These are phyloP conservation scores for Heliconius ethilla DNA, from an alignment of 2,888 invertebrate genomes.

Conservation along the genomic window DNA sequence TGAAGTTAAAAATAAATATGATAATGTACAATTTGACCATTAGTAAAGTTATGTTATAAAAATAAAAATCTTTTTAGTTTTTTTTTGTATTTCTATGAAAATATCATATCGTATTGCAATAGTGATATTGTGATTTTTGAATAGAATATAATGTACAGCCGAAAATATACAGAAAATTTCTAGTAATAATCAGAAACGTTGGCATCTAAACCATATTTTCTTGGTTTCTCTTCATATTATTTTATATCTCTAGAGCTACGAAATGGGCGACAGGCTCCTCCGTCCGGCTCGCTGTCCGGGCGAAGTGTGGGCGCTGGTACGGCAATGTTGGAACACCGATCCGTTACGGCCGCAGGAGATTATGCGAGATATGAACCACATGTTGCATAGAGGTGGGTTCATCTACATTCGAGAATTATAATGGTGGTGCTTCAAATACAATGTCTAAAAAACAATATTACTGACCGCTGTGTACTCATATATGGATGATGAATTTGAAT, in stretches of 20 bases:
- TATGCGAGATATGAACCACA: conserved; percentile 91
- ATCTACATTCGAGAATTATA: not conserved
- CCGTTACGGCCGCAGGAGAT: conserved; percentile 91
- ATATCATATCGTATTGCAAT: too few relatives aligned
- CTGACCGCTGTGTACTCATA: not conserved
- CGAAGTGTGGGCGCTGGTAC: conserved; percentile 89
- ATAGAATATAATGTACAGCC: too few relatives aligned
- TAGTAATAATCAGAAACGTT: too few relatives aligned
- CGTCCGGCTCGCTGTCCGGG: conserved; percentile 86
- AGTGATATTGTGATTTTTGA: too few relatives aligned
- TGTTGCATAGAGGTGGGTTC: conserved; percentile 85
- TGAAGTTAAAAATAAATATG: not conserved
- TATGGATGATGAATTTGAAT: not conserved
- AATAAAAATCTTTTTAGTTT: too few relatives aligned
- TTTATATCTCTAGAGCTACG: conserved; percentile 80
- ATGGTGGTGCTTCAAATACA: not conserved
- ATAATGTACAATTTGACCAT: too few relatives aligned
- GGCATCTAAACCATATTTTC: not conserved
- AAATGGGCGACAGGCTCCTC: conserved; percentile 85
- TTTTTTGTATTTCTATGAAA: too few relatives aligned
- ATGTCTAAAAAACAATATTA: not conserved
- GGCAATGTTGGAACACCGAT: conserved; percentile 90
- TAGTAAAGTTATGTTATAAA: too few relatives aligned
- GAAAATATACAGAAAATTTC: too few relatives aligned
- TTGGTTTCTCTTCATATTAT: not conserved